phyloP scores from a whole-genome alignment of 1,140 invertebrate species.

The Gonioctena quinquepunctata region DNA sequence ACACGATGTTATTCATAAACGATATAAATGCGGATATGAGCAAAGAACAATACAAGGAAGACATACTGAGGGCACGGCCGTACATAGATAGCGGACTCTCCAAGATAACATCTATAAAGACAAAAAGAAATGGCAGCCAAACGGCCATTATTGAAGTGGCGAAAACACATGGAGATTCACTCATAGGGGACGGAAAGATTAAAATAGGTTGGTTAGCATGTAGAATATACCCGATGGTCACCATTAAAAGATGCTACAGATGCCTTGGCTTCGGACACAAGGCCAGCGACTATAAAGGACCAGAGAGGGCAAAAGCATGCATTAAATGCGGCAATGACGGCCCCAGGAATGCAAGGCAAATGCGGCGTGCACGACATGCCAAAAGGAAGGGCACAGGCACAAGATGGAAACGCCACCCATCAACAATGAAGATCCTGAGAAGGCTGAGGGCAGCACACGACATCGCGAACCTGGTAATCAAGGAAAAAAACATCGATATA shows the following conservation, averaged over 20 bases:
- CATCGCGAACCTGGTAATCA: not conserved
- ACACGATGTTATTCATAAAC: not conserved
- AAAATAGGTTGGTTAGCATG: not conserved
- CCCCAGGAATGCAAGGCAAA: conserved; percentile 6
- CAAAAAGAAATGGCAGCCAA: not conserved
- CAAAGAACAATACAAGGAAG: not conserved
- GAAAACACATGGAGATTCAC: not conserved
- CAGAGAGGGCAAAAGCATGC: not conserved
- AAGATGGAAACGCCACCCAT: no score
- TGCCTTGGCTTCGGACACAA: not conserved
- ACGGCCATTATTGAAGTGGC: not conserved
- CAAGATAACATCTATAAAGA: not conserved
- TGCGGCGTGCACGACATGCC: conserved; percentile 1
- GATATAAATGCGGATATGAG: not conserved
- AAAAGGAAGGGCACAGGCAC: conserved; percentile 4
- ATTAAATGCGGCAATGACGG: conserved; percentile 16
- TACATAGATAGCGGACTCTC: not conserved
- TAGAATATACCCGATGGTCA: not conserved
- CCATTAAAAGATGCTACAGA: not conserved
- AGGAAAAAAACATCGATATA: not conserved
- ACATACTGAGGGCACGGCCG: not conserved
- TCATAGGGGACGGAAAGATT: not conserved
- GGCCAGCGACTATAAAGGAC: not conserved
- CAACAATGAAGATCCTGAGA: no score
- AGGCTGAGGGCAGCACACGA: conserved; percentile 10